A percentile compares a stretch with the other conserved stretches of the same genome.
phyloP scores from a whole-genome alignment of 2,797 vertebrate genomes.

The Uromys caudimaculatus region DNA sequence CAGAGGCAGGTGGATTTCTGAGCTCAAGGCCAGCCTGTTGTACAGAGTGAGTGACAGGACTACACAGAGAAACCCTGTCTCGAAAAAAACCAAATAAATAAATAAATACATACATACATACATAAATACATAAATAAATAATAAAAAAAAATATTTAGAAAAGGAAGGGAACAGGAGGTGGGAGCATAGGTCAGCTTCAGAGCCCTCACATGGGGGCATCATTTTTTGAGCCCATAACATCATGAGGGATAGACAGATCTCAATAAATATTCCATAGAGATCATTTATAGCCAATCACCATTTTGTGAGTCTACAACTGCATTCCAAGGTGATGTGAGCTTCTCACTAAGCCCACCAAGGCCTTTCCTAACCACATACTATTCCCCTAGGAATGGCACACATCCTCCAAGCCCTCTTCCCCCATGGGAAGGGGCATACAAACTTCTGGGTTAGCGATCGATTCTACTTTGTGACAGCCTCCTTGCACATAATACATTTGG shows the following conservation, averaged over 20 bases:
- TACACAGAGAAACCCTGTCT: too few species aligned
- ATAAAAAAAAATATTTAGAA: background rate
- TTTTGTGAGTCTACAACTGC: background rate
- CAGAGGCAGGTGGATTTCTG: too few species aligned
- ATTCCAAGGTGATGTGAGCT: background rate
- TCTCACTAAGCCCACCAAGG: too few species aligned
- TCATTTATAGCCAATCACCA: background rate
- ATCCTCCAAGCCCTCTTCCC: too few species aligned
- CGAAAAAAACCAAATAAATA: too few species aligned
- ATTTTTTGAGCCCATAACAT: background rate
- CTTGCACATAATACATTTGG: too few species aligned
- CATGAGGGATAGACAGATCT: background rate
- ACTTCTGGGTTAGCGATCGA: background rate
- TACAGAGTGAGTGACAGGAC: too few species aligned
- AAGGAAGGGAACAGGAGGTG: background rate
- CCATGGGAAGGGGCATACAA: accelerated
- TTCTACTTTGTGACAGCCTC: background rate
- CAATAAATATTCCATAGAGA: background rate
- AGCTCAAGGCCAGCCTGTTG: too few species aligned
- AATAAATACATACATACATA: too few species aligned
- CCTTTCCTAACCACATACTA: background rate
- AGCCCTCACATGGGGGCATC: background rate
- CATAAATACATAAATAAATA: too few species aligned
- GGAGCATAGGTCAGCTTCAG: background rate
- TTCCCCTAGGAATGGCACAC: too few species aligned